These are phyloP conservation scores for Monoplex corrugatus DNA, from an alignment of 2,888 invertebrate species.

Conservation along the genomic window DNA sequence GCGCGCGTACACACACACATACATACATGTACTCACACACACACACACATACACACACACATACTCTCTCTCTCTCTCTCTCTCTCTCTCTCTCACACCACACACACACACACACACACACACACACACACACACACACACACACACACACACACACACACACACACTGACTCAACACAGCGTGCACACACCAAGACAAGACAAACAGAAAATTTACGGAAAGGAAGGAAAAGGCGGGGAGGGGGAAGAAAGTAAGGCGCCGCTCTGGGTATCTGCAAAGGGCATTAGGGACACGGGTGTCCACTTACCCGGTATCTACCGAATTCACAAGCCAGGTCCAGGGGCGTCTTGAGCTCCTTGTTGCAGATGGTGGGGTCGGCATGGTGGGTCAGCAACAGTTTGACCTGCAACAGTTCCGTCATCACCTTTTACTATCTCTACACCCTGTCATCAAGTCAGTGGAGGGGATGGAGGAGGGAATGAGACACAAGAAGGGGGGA, in stretches of 20 bases:
- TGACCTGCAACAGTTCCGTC: constrained; percentile 77
- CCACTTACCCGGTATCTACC: constrained; percentile 81
- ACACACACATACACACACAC: constrained; percentile 18
- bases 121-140: not conserved
- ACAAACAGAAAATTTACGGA: no score
- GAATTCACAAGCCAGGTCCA: constrained; percentile 83
- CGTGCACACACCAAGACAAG: not conserved
- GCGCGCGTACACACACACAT: no score
- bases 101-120: not conserved
- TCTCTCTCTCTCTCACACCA: not conserved
- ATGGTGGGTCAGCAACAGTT: constrained; percentile 81
- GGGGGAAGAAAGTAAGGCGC: no score
- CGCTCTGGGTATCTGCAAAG: not conserved
- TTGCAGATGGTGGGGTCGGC: constrained; percentile 81
- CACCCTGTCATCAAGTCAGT: not conserved
- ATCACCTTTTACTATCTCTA: no score
- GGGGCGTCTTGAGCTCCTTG: constrained; percentile 81
- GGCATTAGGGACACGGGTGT: not conserved
- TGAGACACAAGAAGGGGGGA: not conserved
- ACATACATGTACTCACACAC: not conserved
- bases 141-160: no score
- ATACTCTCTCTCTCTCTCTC: not conserved
- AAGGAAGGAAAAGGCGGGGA: no score
- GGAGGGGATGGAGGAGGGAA: not conserved
- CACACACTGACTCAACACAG: not conserved